These are phyloP conservation scores for Malthinus seriepunctatus DNA, from an alignment of 2,888 invertebrate species.

Conservation along the genomic window DNA sequence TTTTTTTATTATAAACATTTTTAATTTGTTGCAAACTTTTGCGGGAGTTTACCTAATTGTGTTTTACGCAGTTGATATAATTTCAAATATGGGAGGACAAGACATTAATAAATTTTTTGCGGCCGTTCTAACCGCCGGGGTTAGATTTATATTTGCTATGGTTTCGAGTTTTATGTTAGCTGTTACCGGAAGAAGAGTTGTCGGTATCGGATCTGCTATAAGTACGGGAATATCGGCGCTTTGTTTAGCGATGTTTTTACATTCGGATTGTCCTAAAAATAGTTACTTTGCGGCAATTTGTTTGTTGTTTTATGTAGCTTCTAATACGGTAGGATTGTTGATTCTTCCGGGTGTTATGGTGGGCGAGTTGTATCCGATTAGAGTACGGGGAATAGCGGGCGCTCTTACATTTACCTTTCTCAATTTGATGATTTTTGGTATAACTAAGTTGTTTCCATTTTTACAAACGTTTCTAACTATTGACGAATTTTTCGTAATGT, in stretches of 20 bases:
- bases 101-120: constrained; percentile 59
- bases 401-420: constrained; percentile 74
- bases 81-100: constrained; percentile 60
- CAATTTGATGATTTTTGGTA: constrained; percentile 68
- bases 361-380: constrained; percentile 74
- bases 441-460: constrained; percentile 72
- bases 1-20: constrained; percentile 70
- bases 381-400: constrained; percentile 73
- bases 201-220: constrained; percentile 68
- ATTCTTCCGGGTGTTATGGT: constrained; percentile 76
- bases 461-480: constrained; percentile 64
- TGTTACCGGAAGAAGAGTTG: constrained; percentile 65
- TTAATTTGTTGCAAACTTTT: constrained; percentile 72
- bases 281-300: constrained; percentile 55
- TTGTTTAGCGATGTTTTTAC: constrained; percentile 60
- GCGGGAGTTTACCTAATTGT: constrained; percentile 79
- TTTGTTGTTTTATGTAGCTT: constrained; percentile 71
- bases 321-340: constrained; percentile 75
- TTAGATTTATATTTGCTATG: constrained; percentile 67
- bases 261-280: constrained; percentile 46
- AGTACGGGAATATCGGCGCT: constrained; percentile 70
- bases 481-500: constrained; percentile 71
- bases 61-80: constrained; percentile 77
- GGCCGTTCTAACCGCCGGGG: constrained; percentile 71
- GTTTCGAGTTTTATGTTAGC: constrained; percentile 68